Conservation (phyloP, 2,888 invertebrate genomes). For the Dendrolimus pini region DNA sequence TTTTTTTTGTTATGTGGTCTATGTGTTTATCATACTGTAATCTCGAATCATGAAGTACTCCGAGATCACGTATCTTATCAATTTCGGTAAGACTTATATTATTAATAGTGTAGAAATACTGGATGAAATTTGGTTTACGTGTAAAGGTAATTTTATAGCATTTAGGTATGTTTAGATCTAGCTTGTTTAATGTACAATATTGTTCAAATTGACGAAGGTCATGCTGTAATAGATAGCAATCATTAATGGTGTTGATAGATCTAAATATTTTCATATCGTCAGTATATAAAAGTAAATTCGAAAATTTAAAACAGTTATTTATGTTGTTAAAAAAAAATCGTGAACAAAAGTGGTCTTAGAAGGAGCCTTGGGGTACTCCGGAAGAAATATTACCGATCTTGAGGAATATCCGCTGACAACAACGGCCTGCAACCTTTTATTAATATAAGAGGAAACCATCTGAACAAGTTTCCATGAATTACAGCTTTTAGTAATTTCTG, state of each 20-base stretch:
- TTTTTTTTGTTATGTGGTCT: conserved; percentile 1
- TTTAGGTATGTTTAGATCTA: conserved; percentile 2
- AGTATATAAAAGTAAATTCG: conserved; percentile 4
- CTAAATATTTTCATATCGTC: conserved; percentile 8
- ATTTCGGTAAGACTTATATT: no score
- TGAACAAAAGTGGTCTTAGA: no score
- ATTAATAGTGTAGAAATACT: background rate
- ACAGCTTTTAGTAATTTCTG: background rate
- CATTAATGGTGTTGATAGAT: background rate
- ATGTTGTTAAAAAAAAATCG: no score
- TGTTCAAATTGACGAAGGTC: conserved; percentile 5
- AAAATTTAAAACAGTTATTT: background rate
- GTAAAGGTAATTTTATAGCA: conserved; percentile 2
- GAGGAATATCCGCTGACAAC: background rate
- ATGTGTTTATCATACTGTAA: conserved; percentile 5
- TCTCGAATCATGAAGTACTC: conserved; percentile 5
- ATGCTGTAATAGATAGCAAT: conserved; percentile 6
- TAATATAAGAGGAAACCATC: no score
- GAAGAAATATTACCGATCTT: no score
- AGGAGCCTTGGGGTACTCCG: conserved; percentile 8
- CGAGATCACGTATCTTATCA: conserved; percentile 4
- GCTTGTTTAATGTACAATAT: conserved; percentile 5
- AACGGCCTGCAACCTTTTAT: background rate
- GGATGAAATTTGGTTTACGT: background rate
- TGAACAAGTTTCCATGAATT: background rate